These are phyloP conservation scores for Orgyia antiqua DNA, from an alignment of 2,888 invertebrate genomes.

Conservation along the genomic window DNA sequence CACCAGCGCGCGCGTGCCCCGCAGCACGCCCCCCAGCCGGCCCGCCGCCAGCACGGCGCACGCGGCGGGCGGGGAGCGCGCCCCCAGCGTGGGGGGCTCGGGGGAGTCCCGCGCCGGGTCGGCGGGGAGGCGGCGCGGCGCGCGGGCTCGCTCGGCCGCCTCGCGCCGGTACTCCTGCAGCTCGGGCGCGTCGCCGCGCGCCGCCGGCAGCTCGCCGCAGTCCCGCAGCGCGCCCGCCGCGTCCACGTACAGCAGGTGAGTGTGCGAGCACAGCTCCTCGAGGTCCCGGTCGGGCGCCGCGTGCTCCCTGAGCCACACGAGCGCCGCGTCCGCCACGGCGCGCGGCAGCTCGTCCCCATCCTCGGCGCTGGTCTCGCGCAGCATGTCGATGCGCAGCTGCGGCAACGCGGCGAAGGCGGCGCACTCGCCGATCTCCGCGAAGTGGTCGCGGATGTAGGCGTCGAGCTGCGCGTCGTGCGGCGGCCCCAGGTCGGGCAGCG, in stretches of 20 bases:
- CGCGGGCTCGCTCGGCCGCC: constrained; percentile 37
- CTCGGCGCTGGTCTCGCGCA: constrained; percentile 84
- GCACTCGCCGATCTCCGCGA: constrained; percentile 80
- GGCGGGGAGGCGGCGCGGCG: constrained; percentile 11
- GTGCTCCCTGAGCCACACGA: constrained; percentile 78
- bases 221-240: constrained; percentile 87
- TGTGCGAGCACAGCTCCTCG: constrained; percentile 79
- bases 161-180: constrained; percentile 86
- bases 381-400: constrained; percentile 84
- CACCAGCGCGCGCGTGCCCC: constrained; percentile 53
- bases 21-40: constrained; percentile 76
- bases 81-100: constrained; percentile 73
- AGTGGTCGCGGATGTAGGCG: constrained; percentile 82
- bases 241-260: constrained; percentile 86
- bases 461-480: constrained; percentile 76
- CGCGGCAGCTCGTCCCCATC: constrained; percentile 77
- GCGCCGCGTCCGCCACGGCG: constrained; percentile 80
- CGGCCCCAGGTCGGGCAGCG: constrained; percentile 81
- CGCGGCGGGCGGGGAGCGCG: constrained; percentile 19
- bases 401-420: constrained; percentile 82
- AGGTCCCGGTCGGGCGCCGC: constrained; percentile 23
- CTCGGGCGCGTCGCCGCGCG: constrained; percentile 83
- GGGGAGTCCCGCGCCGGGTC: constrained; percentile 47
- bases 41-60: constrained; percentile 43
- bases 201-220: constrained; percentile 84